Conservation (phyloP, 2,113 vertebrate species). For the Stegostoma tigrinum region DNA sequence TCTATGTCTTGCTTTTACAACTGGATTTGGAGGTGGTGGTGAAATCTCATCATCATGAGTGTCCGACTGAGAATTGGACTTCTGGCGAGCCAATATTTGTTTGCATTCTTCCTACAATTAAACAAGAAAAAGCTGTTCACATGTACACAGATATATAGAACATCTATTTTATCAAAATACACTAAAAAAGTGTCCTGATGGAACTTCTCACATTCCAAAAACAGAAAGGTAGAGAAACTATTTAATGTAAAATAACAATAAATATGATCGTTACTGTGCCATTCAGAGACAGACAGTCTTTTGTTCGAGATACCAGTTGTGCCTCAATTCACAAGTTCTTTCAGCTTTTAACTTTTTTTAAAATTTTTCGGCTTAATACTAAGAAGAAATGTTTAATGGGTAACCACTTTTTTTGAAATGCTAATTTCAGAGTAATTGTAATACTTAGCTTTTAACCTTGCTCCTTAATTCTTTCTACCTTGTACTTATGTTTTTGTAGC, state of each 20-base stretch:
- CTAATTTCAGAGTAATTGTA: no score
- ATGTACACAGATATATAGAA: background rate
- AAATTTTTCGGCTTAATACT: no score
- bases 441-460: no score
- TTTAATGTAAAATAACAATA: background rate
- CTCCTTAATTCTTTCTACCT: no score
- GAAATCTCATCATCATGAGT: slow-evolving; percentile 88
- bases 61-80: slow-evolving; percentile 86
- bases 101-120: slow-evolving; percentile 84
- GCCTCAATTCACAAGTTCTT: slow-evolving; percentile 40
- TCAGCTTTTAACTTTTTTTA: no score
- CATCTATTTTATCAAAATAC: background rate
- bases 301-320: background rate
- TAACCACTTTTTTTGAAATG: no score
- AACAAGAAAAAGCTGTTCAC: background rate
- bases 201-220: slow-evolving; percentile 36
- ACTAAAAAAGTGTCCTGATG: background rate
- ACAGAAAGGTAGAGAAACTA: background rate
- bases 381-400: no score
- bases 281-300: slow-evolving; percentile 46
- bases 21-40: slow-evolving; percentile 81
- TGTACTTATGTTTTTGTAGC: no score
- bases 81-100: slow-evolving; percentile 87
- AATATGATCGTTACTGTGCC: slow-evolving; percentile 45
- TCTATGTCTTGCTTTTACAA: slow-evolving; percentile 78